Percentiles rank a stretch among this genome's conserved stretches.
Conservation (phyloP, 2,797 vertebrate genomes). For the Varecia variegata region DNA sequence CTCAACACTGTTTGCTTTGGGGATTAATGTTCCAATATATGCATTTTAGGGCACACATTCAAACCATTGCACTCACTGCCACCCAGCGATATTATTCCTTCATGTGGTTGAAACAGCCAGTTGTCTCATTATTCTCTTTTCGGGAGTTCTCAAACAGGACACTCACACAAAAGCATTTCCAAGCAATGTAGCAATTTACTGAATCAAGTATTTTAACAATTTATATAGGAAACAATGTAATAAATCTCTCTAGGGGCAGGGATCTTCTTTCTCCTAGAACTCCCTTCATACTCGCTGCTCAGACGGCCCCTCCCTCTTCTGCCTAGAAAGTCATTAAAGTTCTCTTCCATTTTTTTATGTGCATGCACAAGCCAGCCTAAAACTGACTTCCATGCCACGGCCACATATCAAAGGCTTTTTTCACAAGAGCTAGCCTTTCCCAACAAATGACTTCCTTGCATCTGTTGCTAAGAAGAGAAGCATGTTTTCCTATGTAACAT, state of each 20-base stretch:
- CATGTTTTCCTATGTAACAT: not conserved
- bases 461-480: conserved; percentile 49
- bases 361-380: not conserved
- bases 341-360: not conserved
- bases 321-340: not conserved
- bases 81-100: not conserved
- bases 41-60: not conserved
- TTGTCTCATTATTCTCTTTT: not conserved
- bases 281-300: not conserved
- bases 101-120: not conserved
- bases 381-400: not conserved
- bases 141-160: conserved; percentile 7
- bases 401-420: conserved; percentile 14
- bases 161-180: not conserved
- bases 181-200: not conserved
- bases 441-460: conserved; percentile 34
- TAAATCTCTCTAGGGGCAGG: not conserved
- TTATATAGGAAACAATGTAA: not conserved
- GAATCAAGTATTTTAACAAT: not conserved
- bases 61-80: not conserved
- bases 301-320: not conserved
- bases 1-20: not conserved
- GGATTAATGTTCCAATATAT: not conserved
- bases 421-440: not conserved
- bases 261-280: not conserved